Percentiles rank a stretch among this genome's conserved stretches.
These are phyloP conservation scores for Hesperia comma DNA, from an alignment of 2,888 invertebrate genomes.

Conservation along the genomic window DNA sequence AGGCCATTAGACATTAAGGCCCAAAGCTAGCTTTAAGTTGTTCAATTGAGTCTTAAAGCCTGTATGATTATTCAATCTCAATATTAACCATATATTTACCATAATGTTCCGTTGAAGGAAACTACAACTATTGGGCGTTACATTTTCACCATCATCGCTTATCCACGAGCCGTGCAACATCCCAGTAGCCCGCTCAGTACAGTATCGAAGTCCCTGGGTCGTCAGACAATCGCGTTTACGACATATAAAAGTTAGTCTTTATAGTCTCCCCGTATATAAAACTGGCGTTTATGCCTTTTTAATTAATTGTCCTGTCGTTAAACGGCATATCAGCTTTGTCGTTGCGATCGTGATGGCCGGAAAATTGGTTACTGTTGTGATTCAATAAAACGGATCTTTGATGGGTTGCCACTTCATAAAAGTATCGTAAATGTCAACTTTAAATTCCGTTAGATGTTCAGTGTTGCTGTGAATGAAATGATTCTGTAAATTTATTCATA, in stretches of 20 bases:
- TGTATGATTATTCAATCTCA: too few species aligned
- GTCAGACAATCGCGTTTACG: conserved; percentile 83
- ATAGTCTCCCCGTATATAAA: conserved; percentile 81
- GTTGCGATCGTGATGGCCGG: conserved; percentile 70
- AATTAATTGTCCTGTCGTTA: conserved; percentile 82
- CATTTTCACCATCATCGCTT: conserved; percentile 44
- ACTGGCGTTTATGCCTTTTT: conserved; percentile 82
- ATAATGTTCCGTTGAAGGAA: too few species aligned
- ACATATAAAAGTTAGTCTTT: conserved; percentile 84
- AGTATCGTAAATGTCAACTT: conserved; percentile 62
- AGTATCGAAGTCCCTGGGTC: conserved; percentile 71
- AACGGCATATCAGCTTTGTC: conserved; percentile 78
- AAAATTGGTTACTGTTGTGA: conserved; percentile 78
- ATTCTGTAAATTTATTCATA: background rate
- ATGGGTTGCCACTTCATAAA: conserved; percentile 73
- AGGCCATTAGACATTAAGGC: too few species aligned
- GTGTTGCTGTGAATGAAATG: conserved; percentile 8
- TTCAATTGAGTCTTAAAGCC: too few species aligned
- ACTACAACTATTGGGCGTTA: too few species aligned
- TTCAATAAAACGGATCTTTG: conserved; percentile 74
- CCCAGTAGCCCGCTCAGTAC: conserved; percentile 44
- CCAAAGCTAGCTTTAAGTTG: too few species aligned
- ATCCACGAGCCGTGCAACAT: conserved; percentile 46
- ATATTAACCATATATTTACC: too few species aligned
- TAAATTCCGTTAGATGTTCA: conserved; percentile 37